Evolutionary conservation across 53 echinoderm and acorn worm genomes (phyloP).

Genomic region (Paracentrotus lividus): DNA sequence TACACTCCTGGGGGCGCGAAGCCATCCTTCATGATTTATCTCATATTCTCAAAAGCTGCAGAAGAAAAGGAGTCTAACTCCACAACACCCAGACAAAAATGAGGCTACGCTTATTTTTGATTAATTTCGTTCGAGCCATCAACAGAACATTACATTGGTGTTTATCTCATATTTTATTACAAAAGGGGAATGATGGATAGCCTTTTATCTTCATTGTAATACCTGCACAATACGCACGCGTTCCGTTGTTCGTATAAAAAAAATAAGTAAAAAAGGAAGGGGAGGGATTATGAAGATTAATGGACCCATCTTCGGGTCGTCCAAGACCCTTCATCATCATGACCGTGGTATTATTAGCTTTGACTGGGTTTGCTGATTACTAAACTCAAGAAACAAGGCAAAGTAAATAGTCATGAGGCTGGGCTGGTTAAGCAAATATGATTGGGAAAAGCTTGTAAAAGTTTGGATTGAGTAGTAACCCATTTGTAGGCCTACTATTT

Average conservation of each 20-base stretch:
- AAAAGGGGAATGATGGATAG: constrained; percentile 40
- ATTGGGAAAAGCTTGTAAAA: not conserved
- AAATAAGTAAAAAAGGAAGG: not conserved
- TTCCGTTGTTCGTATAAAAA: not conserved
- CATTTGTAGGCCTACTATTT: not conserved
- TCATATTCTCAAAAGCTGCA: not conserved
- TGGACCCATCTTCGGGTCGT: not conserved
- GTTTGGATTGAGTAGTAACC: not conserved
- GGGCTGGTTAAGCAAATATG: not conserved
- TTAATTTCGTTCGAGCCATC: constrained; percentile 9
- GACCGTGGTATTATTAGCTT: not conserved
- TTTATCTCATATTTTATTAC: constrained; percentile 25
- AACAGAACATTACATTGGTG: constrained; percentile 9
- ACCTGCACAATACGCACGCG: constrained; percentile 28
- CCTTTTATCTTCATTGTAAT: constrained; percentile 17
- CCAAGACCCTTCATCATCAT: too few species aligned
- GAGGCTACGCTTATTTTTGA: constrained; percentile 17
- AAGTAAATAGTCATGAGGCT: not conserved
- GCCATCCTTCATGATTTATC: constrained; percentile 27
- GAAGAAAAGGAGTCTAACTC: not conserved
- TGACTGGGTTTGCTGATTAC: not conserved
- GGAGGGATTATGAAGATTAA: constrained; percentile 22
- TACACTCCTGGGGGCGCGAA: not conserved
- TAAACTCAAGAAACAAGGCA: not conserved
- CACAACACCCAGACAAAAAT: constrained; percentile 23